Evolutionary conservation across 2,797 vertebrate genomes (phyloP), one percentile per base, ranked within the genome.

Genomic region (Crenichthys baileyi): DNA sequence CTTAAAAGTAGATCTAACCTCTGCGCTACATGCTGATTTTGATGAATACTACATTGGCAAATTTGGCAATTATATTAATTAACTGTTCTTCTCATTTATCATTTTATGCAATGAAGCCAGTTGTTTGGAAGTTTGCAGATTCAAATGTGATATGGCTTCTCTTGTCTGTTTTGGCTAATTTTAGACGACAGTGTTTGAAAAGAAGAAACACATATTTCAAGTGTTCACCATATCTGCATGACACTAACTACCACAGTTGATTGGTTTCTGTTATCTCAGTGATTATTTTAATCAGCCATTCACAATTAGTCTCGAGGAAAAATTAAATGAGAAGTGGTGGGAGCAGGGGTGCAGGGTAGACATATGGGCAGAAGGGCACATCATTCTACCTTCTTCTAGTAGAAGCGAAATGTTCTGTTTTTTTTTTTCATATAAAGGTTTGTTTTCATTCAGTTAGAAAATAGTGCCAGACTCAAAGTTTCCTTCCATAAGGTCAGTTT

Each of bases 271-370:
- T 91, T 93, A 93, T 94, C 92, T 89, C 71, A 41, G 86, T 90
- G 93, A 93, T 91, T 94, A 86, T 91, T 86, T 87, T 93, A 90
- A 92, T 94, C 91, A 91, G 78, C 88, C 90, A 90, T 90, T 92
- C 88, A 86, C 90, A 91, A 91, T 93, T 89, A 87, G 88, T 84
- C 83, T 81, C 72, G 8, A 73, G 82, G 60, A 81, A 75, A 79
- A 89, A 82, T 72, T 36, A 39, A 51, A 76, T 6, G 48, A 63
- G 5, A n/a, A 15, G 20, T 5, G 20, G 7, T 22, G 4, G 79
- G n/a, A 41, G n/a, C 29, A 24, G 9, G 36, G 20, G 20, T 65
- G 18, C 36, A 65, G 63, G 76, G 26, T 24, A 20, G 53, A 41
- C 46, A 44, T 1, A 5, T 36, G 26, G 73, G 72, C 48, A 83